These are phyloP conservation scores for Aythya fuligula DNA, from an alignment of 2,797 vertebrate genomes.

Conservation along the genomic window DNA sequence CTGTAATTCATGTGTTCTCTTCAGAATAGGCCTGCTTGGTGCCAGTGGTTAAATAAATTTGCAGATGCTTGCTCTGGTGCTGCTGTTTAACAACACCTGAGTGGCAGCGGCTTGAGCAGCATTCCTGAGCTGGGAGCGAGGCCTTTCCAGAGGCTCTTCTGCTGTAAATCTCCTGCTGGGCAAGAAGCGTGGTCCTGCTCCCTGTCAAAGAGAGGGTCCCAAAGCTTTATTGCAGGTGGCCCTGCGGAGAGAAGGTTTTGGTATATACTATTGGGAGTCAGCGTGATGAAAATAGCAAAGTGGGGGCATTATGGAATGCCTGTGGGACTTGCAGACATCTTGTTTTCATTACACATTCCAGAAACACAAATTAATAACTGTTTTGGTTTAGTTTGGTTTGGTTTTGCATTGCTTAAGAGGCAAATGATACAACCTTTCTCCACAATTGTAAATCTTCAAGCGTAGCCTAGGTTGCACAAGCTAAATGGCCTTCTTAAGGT, in stretches of 20 bases:
- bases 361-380: neutral
- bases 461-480: neutral
- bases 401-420: neutral
- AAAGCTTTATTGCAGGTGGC: neutral
- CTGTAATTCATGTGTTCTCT: neutral
- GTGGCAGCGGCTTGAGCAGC: neutral
- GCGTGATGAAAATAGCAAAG: neutral
- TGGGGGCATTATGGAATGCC: fast-evolving
- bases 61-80: constrained; percentile 3
- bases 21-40: neutral
- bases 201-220: neutral
- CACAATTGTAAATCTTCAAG: neutral
- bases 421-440: neutral
- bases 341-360: neutral
- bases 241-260: neutral
- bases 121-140: neutral
- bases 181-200: neutral
- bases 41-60: constrained; percentile 14
- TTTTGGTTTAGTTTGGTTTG: neutral
- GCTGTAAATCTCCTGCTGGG: neutral
- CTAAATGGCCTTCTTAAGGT: neutral
- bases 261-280: neutral
- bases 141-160: neutral
- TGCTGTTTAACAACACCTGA: constrained; percentile 3
- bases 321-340: neutral